A percentile compares a stretch with the other conserved stretches of the same genome.
Evolutionary conservation across 2,113 vertebrate genomes (phyloP).

Genomic region (Donacobius atricapilla): DNA sequence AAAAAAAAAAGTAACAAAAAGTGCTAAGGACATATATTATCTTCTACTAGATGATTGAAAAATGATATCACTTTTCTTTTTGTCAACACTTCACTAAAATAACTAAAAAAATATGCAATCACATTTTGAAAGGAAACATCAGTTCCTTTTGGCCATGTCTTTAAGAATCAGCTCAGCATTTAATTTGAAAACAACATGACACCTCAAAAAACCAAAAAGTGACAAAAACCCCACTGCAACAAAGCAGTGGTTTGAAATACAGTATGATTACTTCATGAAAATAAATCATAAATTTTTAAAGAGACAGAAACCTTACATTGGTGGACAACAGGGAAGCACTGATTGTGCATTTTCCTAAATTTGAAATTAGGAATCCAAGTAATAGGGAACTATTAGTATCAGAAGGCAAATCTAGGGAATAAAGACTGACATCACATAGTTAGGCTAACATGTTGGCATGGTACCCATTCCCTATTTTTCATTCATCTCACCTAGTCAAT

Average conservation of each 20-base stretch:
- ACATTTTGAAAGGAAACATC: neutral
- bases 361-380: neutral
- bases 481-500: neutral
- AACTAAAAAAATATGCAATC: neutral
- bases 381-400: neutral
- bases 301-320: neutral
- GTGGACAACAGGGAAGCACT: accelerated
- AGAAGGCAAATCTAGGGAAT: neutral
- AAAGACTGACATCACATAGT: neutral
- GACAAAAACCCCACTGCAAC: neutral
- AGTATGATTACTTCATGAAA: neutral
- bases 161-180: neutral
- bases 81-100: neutral
- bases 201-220: neutral
- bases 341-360: neutral
- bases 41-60: neutral
- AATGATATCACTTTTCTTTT: neutral
- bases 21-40: neutral
- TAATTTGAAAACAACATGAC: neutral
- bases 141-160: neutral
- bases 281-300: neutral
- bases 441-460: neutral
- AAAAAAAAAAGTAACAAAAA: neutral
- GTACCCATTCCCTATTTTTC: neutral
- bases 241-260: neutral